A percentile compares a stretch with the other conserved stretches of the same genome.
Evolutionary conservation across 2,888 invertebrate genomes (phyloP).

Genomic region (Cerceris rybyensis): DNA sequence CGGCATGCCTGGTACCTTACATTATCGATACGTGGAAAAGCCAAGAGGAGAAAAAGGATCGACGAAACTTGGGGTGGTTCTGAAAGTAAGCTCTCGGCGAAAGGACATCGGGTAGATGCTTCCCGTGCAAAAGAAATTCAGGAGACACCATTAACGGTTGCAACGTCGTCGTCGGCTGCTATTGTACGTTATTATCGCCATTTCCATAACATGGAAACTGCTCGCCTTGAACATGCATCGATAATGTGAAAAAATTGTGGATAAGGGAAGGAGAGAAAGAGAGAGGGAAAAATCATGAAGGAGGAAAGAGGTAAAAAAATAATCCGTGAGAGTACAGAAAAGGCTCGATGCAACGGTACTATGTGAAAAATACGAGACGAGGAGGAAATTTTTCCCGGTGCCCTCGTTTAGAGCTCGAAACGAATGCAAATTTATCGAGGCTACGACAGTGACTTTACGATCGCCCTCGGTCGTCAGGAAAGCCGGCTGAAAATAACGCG

Average conservation of each 20-base stretch:
- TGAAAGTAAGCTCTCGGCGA: neutral
- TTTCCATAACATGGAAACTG: neutral
- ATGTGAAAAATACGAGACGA: neutral
- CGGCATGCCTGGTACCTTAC: constrained; percentile 25
- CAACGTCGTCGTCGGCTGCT: constrained; percentile 23
- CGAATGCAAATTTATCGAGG: constrained; percentile 1
- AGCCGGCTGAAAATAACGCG: constrained; percentile 6
- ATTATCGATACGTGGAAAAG: constrained; percentile 35
- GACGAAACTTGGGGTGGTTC: neutral
- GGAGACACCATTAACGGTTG: constrained; percentile 28
- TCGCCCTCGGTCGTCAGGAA: neutral
- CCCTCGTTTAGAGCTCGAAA: neutral
- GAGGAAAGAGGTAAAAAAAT: neutral
- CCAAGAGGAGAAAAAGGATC: constrained; percentile 8
- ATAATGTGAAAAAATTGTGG: neutral
- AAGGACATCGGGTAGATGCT: neutral
- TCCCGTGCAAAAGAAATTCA: constrained; percentile 24
- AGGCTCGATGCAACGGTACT: neutral
- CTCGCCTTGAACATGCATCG: neutral
- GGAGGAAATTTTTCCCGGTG: neutral
- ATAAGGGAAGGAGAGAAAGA: neutral
- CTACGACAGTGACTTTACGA: neutral
- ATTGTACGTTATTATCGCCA: constrained; percentile 28
- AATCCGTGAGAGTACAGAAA: neutral
- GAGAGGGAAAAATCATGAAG: too few relatives aligned